Percentiles rank a stretch among this genome's conserved stretches.
Conservation (phyloP, 2,888 invertebrate species). For the Rhodophaea formosa region DNA sequence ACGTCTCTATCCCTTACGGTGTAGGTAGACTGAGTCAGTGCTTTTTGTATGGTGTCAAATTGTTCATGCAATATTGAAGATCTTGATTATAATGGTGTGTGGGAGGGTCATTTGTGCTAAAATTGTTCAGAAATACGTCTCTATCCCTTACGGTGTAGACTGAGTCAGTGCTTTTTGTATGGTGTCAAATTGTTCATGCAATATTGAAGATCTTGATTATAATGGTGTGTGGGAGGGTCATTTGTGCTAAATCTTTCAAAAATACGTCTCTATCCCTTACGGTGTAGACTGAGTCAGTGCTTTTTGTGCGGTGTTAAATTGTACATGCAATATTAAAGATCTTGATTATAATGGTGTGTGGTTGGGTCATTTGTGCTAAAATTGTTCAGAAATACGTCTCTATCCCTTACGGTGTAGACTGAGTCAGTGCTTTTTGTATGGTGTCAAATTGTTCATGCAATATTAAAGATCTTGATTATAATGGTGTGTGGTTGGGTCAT, state of each 20-base stretch:
- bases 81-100: not conserved
- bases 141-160: not conserved
- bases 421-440: slow-evolving; percentile 13
- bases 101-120: slow-evolving; percentile 5
- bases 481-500: not conserved
- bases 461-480: not conserved
- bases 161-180: slow-evolving; percentile 9
- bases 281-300: not conserved
- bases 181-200: slow-evolving; percentile 19
- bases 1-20: too few relatives aligned
- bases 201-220: not conserved
- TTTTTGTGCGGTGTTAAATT: slow-evolving; percentile 20
- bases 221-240: not conserved
- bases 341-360: too few relatives aligned
- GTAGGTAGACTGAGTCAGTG: too few relatives aligned
- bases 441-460: slow-evolving; percentile 18
- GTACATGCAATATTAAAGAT: not conserved
- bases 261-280: not conserved
- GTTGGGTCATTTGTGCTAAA: too few relatives aligned
- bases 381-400: too few relatives aligned
- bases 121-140: not conserved
- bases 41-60: slow-evolving; percentile 20
- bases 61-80: not conserved
- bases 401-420: too few relatives aligned
- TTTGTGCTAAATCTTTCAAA: too few relatives aligned